phyloP scores from a whole-genome alignment of 2,797 vertebrate genomes.

The Neoniphon sammara region DNA sequence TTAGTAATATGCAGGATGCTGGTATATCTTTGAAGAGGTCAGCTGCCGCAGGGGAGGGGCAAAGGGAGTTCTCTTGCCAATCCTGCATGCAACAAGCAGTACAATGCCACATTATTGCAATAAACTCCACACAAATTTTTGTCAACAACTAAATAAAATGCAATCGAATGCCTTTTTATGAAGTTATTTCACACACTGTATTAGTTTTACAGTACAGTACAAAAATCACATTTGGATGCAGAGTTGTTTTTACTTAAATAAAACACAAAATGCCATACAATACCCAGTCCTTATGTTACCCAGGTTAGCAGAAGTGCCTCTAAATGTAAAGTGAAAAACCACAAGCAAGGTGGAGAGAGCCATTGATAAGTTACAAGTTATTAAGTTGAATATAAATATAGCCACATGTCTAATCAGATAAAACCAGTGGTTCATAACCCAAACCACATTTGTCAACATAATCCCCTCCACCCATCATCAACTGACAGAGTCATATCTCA shows the following conservation, averaged over 20 bases:
- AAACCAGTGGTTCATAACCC: conserved; percentile 4
- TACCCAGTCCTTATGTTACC: conserved; percentile 40
- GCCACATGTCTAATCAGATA: conserved; percentile 34
- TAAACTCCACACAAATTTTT: conserved; percentile 82
- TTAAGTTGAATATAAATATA: conserved; percentile 55
- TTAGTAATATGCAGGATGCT: conserved; percentile 90
- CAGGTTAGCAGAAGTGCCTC: conserved; percentile 27
- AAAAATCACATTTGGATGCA: conserved; percentile 8
- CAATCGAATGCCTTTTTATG: conserved; percentile 62
- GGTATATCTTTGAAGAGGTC: conserved; percentile 89
- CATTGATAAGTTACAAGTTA: conserved; percentile 27
- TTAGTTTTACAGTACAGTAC: background rate
- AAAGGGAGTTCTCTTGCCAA: conserved; percentile 89
- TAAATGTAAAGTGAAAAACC: conserved; percentile 9
- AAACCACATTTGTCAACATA: background rate
- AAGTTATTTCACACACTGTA: conserved; percentile 23
- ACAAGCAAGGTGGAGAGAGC: conserved; percentile 8
- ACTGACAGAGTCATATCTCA: background rate
- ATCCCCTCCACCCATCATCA: background rate
- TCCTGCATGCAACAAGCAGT: conserved; percentile 98
- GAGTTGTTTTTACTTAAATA: background rate
- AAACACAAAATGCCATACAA: conserved; percentile 5
- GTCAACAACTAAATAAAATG: conserved; percentile 87
- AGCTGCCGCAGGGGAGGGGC: conserved; percentile 87
- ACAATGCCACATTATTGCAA: conserved; percentile 90